Conservation (phyloP, 2,888 invertebrate species). For the Drosophila pseudotalamancana region DNA sequence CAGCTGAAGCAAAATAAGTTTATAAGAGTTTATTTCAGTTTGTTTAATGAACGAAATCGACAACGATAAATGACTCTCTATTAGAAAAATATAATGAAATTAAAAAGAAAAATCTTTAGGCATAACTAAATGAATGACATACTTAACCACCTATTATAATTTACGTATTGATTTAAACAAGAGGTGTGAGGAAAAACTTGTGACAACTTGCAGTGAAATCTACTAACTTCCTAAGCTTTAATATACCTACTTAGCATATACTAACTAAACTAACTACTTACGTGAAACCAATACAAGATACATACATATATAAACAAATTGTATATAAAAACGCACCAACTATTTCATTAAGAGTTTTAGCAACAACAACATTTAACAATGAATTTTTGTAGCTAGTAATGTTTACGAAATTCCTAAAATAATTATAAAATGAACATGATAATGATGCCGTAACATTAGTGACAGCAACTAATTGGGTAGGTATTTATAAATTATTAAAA, state of each 20-base stretch:
- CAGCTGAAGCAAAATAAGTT: constrained; percentile 12
- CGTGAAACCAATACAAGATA: constrained; percentile 41
- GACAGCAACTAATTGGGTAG: constrained; percentile 50
- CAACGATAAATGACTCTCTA: background rate
- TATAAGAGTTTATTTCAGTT: background rate
- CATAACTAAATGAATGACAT: constrained; percentile 12
- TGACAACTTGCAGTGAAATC: constrained; percentile 63
- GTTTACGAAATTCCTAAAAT: constrained; percentile 52
- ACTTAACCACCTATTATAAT: constrained; percentile 31
- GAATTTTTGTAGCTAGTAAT: constrained; percentile 61
- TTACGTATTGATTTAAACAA: constrained; percentile 16
- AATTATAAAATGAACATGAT: constrained; percentile 7
- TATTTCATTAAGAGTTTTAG: constrained; percentile 76
- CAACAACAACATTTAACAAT: constrained; percentile 36
- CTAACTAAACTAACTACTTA: constrained; percentile 28
- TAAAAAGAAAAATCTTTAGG: background rate
- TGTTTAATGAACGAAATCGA: constrained; percentile 1
- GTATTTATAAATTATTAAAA: constrained; percentile 20
- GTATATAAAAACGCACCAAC: constrained; percentile 78
- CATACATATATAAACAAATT: constrained; percentile 50
- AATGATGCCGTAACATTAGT: constrained; percentile 41
- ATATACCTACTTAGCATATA: constrained; percentile 51
- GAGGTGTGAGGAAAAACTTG: background rate
- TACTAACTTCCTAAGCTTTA: constrained; percentile 76
- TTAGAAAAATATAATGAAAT: background rate